A percentile compares a stretch with the other conserved stretches of the same genome.
Evolutionary conservation across 2,113 vertebrate species (phyloP).

Genomic region (Eubucco bourcierii): DNA sequence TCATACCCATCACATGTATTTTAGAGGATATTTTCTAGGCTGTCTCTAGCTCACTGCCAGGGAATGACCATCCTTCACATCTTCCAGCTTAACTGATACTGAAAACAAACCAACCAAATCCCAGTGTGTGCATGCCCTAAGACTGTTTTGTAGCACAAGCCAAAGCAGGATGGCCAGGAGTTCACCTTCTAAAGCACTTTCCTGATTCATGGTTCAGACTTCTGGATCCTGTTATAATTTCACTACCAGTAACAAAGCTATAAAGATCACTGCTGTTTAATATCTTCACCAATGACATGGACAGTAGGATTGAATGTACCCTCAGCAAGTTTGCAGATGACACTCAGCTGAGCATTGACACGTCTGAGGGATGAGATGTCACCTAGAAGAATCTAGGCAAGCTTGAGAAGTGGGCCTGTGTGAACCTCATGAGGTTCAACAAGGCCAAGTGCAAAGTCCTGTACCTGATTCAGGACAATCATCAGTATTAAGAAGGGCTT

Average conservation of each 20-base stretch:
- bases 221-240: neutral
- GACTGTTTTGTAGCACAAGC: neutral
- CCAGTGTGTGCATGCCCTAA: neutral
- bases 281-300: no score
- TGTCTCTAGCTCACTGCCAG: neutral
- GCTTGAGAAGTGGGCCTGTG: no score
- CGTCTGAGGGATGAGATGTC: no score
- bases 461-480: no score
- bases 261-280: neutral
- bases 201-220: neutral
- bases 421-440: no score
- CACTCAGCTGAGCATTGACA: no score
- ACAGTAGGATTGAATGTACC: no score
- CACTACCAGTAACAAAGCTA: neutral
- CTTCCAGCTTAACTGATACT: neutral
- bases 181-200: constrained; percentile 15
- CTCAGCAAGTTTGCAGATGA: no score
- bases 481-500: no score
- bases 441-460: no score
- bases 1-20: neutral
- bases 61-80: neutral
- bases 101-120: neutral
- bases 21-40: neutral
- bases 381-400: no score
- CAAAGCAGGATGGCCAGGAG: neutral